Percentiles rank a stretch among this genome's conserved stretches.
phyloP scores from a whole-genome alignment of 1,140 invertebrate genomes.

The Conopomorpha cramerella region DNA sequence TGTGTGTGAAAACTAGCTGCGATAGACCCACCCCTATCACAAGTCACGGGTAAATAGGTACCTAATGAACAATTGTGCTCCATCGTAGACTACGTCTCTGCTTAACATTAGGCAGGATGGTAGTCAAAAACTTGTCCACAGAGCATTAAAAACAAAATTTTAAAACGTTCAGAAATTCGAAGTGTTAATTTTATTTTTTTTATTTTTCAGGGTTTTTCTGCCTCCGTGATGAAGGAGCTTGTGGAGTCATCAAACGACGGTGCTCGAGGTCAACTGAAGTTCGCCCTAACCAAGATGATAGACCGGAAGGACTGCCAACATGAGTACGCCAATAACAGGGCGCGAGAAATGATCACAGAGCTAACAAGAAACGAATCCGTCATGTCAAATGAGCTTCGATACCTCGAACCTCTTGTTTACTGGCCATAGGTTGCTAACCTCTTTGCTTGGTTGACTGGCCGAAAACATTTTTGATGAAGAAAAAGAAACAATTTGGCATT shows the following conservation, averaged over 20 bases:
- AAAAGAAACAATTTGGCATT: too few species aligned
- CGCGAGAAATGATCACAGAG: conserved; percentile 53
- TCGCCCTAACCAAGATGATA: conserved; percentile 54
- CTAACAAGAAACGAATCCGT: conserved; percentile 52
- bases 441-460: conserved; percentile 4
- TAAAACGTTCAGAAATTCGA: too few species aligned
- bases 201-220: conserved; percentile 56
- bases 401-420: conserved; percentile 46
- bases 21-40: too few species aligned
- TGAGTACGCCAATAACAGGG: conserved; percentile 56
- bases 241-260: conserved; percentile 48
- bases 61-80: too few species aligned
- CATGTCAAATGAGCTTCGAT: conserved; percentile 50
- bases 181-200: too few species aligned
- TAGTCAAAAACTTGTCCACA: too few species aligned
- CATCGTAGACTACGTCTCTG: too few species aligned
- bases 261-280: conserved; percentile 50
- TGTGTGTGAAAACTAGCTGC: too few species aligned
- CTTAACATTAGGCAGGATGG: too few species aligned
- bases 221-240: conserved; percentile 45
- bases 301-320: conserved; percentile 53
- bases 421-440: conserved; percentile 12
- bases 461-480: too few species aligned
- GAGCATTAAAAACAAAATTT: too few species aligned
- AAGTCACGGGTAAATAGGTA: too few species aligned